Percentiles rank a stretch among this genome's conserved stretches.
phyloP scores from a whole-genome alignment of 2,113 vertebrate species.

The Hippocampus abdominalis region DNA sequence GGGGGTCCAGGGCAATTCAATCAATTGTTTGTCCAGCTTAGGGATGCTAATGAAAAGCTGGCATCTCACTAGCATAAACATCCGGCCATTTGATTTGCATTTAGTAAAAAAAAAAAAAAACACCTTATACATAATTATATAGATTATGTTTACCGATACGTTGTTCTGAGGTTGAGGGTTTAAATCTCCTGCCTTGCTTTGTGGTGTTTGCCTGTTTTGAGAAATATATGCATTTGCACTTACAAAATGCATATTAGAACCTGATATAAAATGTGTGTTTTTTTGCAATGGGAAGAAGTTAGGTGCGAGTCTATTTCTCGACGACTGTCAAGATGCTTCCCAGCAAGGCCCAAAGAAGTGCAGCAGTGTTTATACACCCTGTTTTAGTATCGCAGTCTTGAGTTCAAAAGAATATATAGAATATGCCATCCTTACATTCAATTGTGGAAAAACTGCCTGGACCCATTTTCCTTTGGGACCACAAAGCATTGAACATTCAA shows the following conservation, averaged over 20 bases:
- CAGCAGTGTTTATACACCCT: too few relatives aligned
- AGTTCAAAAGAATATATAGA: background rate
- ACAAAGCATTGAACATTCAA: background rate
- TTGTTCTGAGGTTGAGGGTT: background rate
- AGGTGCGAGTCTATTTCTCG: too few relatives aligned
- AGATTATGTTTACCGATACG: background rate
- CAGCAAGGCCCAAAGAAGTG: too few relatives aligned
- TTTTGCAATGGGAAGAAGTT: too few relatives aligned
- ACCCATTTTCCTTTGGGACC: background rate
- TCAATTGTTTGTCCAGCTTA: conserved; percentile 43
- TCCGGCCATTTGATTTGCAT: conserved; percentile 20
- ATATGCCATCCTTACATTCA: background rate
- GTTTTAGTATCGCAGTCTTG: background rate
- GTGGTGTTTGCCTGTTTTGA: too few relatives aligned
- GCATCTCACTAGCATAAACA: conserved; percentile 6
- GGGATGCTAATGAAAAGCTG: conserved; percentile 17
- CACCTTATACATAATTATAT: too few relatives aligned
- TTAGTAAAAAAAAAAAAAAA: background rate
- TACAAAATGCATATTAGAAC: too few relatives aligned
- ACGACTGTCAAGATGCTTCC: too few relatives aligned
- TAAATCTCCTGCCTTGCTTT: background rate
- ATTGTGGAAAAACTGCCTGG: background rate
- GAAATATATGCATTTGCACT: too few relatives aligned
- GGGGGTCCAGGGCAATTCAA: conserved; percentile 32
- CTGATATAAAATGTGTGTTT: too few relatives aligned